Evolutionary conservation across 23 tunicate species (phyloP).

Genomic region (Trididemnum nubilum): DNA sequence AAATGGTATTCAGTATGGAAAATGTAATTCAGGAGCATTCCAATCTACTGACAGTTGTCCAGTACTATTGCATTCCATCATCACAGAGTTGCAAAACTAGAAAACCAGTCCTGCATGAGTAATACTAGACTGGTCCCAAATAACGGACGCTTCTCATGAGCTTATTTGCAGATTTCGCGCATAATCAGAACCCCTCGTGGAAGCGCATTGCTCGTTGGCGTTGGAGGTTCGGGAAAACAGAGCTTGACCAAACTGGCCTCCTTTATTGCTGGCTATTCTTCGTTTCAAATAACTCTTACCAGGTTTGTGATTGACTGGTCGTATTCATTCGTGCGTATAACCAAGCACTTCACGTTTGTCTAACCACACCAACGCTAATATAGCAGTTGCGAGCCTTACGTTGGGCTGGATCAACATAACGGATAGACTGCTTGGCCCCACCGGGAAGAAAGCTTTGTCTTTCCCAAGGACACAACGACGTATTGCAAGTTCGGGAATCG

Average conservation of each 20-base stretch:
- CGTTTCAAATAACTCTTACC: constrained; percentile 95
- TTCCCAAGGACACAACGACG: too few species aligned
- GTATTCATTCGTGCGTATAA: too few species aligned
- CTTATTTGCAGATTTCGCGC: constrained; percentile 73
- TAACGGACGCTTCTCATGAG: not conserved
- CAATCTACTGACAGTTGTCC: too few species aligned
- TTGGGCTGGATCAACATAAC: not conserved
- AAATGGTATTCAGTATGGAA: too few species aligned
- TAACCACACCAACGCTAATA: too few species aligned
- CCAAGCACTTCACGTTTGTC: too few species aligned
- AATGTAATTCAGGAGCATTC: too few species aligned
- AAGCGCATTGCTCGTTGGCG: constrained; percentile 96
- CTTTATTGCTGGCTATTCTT: constrained; percentile 97
- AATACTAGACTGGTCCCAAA: too few species aligned
- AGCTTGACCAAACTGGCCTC: constrained; percentile 98
- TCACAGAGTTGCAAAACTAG: not conserved
- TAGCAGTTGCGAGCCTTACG: not conserved
- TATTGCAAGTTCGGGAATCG: too few species aligned
- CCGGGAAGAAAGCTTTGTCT: not conserved
- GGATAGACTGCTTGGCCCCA: too few species aligned
- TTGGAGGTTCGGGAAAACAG: constrained; percentile 99
- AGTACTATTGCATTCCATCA: too few species aligned
- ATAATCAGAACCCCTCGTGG: constrained; percentile 99
- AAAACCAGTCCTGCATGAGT: not conserved
- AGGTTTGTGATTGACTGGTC: constrained; percentile 63